Evolutionary conservation across 2,888 invertebrate species (phyloP), one percentile per base, ranked within the genome.

Genomic region (Myathropa florea): DNA sequence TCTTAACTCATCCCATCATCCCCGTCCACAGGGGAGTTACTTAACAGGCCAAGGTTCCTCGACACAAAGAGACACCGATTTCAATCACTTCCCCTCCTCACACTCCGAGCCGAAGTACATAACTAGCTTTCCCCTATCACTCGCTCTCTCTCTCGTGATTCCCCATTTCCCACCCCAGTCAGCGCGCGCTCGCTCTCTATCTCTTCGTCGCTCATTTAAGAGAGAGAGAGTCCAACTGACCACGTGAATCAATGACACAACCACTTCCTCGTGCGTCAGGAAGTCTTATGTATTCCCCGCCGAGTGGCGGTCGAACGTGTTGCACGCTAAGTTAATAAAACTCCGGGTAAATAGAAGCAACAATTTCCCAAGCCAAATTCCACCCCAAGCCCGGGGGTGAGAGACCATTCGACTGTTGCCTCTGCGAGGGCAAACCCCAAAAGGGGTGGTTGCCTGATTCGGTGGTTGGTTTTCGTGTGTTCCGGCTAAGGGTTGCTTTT

Each of bases 281-380:
- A 64, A 59, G 24, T 59, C 77, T 64, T 33, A 33, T 30, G 7
- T 26, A 60, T 26, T 57, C 57, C 57, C 57, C 46, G 46, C 46
- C 46, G 46, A 12, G 12, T 10, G 1, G 10, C 30, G 24, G 23
- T 64, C 83, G 72, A 72, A 82, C 85, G 71, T 86, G 86, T 83
- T 83, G 83, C 86, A 67, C 70, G 78, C 60, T 61, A 76, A 71
- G 70, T 76, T 70, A 86, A 78, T 86, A 73, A 83, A 78, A 57
- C 46, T 55, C 30, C 60, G 57, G 73, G 78, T 79, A 86, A 79
- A 86, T 79, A 86, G 83, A 86, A 83, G 83, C 87, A 87, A 87
- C 87, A 87, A 87, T 83, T 87, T 79, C 75, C 70, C 73, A 87
- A 87, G 75, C 83, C 81, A 81, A 85, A 81, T 78, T 70, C 72